These are phyloP conservation scores for Alcedo quadribrachys DNA, from an alignment of 2,797 vertebrate genomes.

Conservation along the genomic window DNA sequence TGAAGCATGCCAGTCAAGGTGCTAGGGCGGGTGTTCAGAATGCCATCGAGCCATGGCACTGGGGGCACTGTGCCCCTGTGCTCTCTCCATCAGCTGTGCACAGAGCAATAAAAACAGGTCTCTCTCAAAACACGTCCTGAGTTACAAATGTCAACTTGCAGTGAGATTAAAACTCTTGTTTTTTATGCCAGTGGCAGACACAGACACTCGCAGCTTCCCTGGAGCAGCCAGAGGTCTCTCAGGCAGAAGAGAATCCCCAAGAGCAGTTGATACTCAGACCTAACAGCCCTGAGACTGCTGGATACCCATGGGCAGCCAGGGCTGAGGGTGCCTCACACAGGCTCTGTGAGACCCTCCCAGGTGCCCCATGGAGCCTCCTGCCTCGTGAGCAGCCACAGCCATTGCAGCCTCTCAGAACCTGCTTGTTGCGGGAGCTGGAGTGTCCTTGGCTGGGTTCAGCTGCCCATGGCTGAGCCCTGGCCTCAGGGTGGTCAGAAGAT, in stretches of 20 bases:
- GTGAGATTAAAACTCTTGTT: background rate
- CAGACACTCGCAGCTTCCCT: background rate
- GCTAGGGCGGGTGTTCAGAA: background rate
- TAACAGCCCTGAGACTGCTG: background rate
- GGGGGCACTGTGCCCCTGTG: accelerated
- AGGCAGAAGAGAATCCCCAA: background rate
- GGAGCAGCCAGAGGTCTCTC: background rate
- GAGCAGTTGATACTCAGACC: background rate
- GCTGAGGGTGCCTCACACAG: too few relatives aligned
- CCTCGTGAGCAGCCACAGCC: background rate
- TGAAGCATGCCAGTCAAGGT: background rate
- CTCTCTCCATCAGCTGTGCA: background rate
- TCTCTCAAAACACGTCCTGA: background rate
- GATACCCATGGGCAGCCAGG: background rate
- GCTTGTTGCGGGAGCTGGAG: too few relatives aligned
- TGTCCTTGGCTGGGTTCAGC: too few relatives aligned
- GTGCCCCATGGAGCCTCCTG: background rate
- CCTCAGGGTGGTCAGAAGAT: too few relatives aligned
- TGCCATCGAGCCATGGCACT: background rate
- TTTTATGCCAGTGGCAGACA: background rate
- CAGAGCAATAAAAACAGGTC: background rate
- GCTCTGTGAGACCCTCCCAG: background rate
- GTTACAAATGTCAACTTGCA: background rate
- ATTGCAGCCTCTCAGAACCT: too few relatives aligned
- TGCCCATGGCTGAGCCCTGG: too few relatives aligned